Percentiles rank a stretch among this genome's conserved stretches.
Evolutionary conservation across 2,113 vertebrate genomes (phyloP).

Genomic region (Scomber scombrus): DNA sequence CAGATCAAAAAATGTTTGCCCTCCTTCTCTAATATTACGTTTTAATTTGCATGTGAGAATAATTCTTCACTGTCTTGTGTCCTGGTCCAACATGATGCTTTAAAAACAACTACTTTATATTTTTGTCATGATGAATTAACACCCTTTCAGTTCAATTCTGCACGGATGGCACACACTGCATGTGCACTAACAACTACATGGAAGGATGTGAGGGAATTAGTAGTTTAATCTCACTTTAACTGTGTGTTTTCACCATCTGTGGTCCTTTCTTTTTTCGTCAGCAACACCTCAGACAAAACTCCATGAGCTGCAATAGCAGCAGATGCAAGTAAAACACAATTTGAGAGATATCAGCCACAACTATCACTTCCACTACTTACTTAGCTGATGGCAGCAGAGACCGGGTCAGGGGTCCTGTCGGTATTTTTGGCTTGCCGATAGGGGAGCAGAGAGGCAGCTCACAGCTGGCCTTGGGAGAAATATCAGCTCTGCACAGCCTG

Average conservation of each 20-base stretch:
- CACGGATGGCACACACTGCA: background rate
- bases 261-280: constrained; percentile 15
- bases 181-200: background rate
- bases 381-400: constrained; percentile 56
- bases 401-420: constrained; percentile 53
- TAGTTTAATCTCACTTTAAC: background rate
- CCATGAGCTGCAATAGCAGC: constrained; percentile 10
- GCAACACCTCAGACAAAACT: constrained; percentile 12
- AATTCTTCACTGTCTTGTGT: background rate
- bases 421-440: constrained; percentile 70
- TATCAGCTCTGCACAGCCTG: constrained; percentile 62
- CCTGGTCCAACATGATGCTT: background rate
- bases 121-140: no score
- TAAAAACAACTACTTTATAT: background rate
- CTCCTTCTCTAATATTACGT: background rate
- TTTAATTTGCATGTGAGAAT: background rate
- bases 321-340: constrained; percentile 48
- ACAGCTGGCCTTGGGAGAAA: constrained; percentile 44
- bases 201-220: background rate
- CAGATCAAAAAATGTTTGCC: background rate
- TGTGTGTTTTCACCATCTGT: constrained; percentile 1
- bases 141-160: no score
- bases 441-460: constrained; percentile 52
- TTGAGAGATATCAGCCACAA: constrained; percentile 47
- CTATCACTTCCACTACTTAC: constrained; percentile 70